Evolutionary conservation across 2,888 invertebrate genomes (phyloP).

Genomic region (Mycalesis mineus): DNA sequence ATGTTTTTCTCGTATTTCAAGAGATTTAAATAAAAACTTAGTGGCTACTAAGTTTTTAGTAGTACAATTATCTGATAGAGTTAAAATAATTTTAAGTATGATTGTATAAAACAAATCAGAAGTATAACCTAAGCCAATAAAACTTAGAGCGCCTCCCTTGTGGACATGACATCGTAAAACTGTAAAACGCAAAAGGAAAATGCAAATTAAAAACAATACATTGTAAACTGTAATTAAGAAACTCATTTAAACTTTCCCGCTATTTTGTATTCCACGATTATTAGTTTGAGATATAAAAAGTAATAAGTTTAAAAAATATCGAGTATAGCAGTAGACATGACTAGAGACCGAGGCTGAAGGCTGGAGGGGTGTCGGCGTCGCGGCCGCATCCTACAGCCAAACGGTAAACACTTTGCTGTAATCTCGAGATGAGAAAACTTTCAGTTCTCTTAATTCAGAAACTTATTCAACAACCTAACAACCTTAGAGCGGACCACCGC

Average conservation of each 20-base stretch:
- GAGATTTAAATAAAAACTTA: too few species aligned
- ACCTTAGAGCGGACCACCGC: constrained; percentile 74
- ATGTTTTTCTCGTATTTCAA: too few species aligned
- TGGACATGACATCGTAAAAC: neutral
- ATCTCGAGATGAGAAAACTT: constrained; percentile 80
- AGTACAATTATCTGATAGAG: too few species aligned
- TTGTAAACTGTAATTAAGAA: constrained; percentile 22
- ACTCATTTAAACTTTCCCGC: constrained; percentile 21
- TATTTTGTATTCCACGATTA: constrained; percentile 15
- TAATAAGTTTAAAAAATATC: constrained; percentile 31
- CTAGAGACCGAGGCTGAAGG: constrained; percentile 25
- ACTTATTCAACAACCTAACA: constrained; percentile 79
- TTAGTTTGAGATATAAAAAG: constrained; percentile 17
- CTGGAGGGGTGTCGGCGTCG: constrained; percentile 40
- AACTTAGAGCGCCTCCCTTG: too few species aligned
- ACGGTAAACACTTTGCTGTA: constrained; percentile 80
- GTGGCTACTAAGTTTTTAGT: too few species aligned
- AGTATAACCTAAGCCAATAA: too few species aligned
- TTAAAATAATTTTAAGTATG: too few species aligned
- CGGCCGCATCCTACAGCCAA: constrained; percentile 73
- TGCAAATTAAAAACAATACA: constrained; percentile 13
- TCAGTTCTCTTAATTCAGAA: constrained; percentile 80
- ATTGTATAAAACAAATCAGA: too few species aligned
- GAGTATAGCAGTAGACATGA: constrained; percentile 34
- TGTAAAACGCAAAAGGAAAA: neutral